A percentile compares a stretch with the other conserved stretches of the same genome.
phyloP scores from a whole-genome alignment of 2,113 vertebrate species.

The Psophia crepitans region DNA sequence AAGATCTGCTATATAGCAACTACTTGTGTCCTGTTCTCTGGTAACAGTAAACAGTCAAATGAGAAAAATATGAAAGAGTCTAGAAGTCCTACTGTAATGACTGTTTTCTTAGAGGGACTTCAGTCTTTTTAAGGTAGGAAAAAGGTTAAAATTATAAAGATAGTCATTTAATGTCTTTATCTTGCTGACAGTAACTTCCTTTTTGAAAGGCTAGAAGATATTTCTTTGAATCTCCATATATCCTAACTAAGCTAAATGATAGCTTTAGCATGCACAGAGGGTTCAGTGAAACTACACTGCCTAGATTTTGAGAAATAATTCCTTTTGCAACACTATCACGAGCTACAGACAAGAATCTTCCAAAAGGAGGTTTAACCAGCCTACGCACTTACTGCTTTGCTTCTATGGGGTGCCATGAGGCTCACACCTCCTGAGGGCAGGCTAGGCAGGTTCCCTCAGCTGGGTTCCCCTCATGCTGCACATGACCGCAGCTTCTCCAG shows the following conservation, averaged over 20 bases:
- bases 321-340: not conserved
- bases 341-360: not conserved
- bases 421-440: not conserved
- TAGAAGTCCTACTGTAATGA: not conserved
- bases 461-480: too few relatives aligned
- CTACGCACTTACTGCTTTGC: not conserved
- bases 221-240: not conserved
- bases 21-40: not conserved
- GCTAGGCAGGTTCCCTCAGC: not conserved
- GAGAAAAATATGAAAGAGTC: not conserved
- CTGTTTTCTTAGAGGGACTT: not conserved
- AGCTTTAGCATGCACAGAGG: not conserved
- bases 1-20: not conserved
- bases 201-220: not conserved
- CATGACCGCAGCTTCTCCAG: not conserved
- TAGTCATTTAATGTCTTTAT: not conserved
- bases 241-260: not conserved
- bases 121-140: not conserved
- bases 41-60: not conserved
- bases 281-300: not conserved
- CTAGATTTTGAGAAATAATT: not conserved
- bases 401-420: fast-evolving
- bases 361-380: not conserved
- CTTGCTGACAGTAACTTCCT: not conserved
- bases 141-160: not conserved